Percentiles rank a stretch among this genome's conserved stretches.
Conservation (phyloP, 2,797 vertebrate species). For the Synaphobranchus kaupii region DNA sequence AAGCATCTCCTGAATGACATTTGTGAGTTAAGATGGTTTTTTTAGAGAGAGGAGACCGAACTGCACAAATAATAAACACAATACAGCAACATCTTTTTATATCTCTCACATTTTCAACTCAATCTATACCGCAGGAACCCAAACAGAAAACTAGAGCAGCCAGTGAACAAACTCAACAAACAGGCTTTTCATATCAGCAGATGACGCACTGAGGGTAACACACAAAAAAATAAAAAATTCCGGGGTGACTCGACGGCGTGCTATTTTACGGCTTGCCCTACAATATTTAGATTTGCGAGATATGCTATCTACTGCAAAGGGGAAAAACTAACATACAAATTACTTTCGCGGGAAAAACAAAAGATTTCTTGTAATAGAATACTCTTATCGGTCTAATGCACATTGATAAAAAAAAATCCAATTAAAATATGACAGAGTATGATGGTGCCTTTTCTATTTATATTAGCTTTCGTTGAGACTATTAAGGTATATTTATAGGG, state of each 20-base stretch:
- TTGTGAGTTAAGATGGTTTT: constrained; percentile 33
- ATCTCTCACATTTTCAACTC: constrained; percentile 14
- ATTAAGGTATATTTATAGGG: constrained; percentile 57
- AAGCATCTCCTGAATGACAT: constrained; percentile 32
- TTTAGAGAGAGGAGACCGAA: constrained; percentile 24
- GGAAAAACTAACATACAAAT: constrained; percentile 47
- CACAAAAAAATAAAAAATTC: constrained; percentile 16
- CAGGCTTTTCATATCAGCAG: constrained; percentile 25
- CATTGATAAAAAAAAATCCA: constrained; percentile 52
- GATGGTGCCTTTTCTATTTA: constrained; percentile 57
- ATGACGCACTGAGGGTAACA: constrained; percentile 16
- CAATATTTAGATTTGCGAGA: constrained; percentile 18
- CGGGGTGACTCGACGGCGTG: background rate
- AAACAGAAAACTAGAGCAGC: constrained; percentile 40
- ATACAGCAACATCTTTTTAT: constrained; percentile 23
- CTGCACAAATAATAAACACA: constrained; percentile 31
- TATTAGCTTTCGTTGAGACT: constrained; percentile 47
- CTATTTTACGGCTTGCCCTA: constrained; percentile 19
- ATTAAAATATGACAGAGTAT: constrained; percentile 53
- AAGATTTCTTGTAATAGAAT: constrained; percentile 44
- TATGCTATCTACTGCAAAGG: background rate
- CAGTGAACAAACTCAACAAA: constrained; percentile 48
- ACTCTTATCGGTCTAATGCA: constrained; percentile 56
- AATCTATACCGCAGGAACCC: constrained; percentile 8
- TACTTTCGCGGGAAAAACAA: constrained; percentile 53